Evolutionary conservation across 1,140 invertebrate species (phyloP), one percentile per base, ranked within the genome.

Genomic region (Lerema accius): DNA sequence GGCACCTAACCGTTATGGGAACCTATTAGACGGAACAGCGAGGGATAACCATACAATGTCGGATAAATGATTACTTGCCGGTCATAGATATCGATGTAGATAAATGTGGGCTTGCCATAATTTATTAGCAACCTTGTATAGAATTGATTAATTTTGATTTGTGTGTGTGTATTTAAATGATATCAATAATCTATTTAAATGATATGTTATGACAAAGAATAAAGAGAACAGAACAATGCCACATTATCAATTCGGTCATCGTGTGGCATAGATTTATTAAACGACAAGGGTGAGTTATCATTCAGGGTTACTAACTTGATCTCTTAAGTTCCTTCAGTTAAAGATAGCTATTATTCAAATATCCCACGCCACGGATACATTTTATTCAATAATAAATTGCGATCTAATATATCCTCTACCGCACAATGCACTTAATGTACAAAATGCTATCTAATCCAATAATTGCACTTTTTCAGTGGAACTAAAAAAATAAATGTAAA

Each of bases 1-100:
- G 59, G 59, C 39, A 62, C 64, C 56, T 62, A 66, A 73, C 67
- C 72, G 74, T 70, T 78, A 78, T 82, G 79, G 79, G 79, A 86
- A 84, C 73, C 66, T 56, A 56, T 56, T 56, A 56, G 35, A 37
- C 23, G 40, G 53, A 16, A 56, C 23, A 42, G 11, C 40, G 15
- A 28, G 23, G 53, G 39, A 56, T 42, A 55, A 32, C 40, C 53
- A 56, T 45, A 45, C 53, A 56, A 56, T 56, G 39, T 56, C 16
- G 40, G 53, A 56, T 56, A 56, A 56, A 56, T 45, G 53, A 56
- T 56, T 28, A 23, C 53, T 56, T 13, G 10, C 39, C 53, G 53
- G 53, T 43, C 40, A 56, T 32, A 56, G 53, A 56, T 56, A 56
- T 56, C 53, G 53, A 32, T 56, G 53, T 43, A 56, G 40, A 56